Conservation (phyloP, 2,888 invertebrate species). For the Laspeyria flexula region DNA sequence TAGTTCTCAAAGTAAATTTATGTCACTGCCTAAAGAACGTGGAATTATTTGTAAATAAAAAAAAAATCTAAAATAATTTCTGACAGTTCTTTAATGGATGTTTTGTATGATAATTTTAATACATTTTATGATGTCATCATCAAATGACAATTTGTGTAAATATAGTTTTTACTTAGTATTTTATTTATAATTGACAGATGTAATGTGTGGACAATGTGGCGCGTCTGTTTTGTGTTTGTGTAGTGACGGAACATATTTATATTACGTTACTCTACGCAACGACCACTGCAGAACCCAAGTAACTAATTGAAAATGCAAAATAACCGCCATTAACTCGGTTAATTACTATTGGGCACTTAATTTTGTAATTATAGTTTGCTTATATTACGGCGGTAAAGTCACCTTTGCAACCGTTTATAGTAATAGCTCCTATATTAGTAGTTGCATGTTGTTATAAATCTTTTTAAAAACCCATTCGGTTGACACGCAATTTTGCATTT, state of each 20-base stretch:
- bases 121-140: conserved; percentile 55
- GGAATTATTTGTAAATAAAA: conserved; percentile 54
- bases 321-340: conserved; percentile 10
- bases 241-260: conserved; percentile 27
- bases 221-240: conserved; percentile 46
- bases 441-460: conserved; percentile 26
- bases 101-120: conserved; percentile 61
- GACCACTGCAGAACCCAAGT: conserved; percentile 33
- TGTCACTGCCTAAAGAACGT: conserved; percentile 68
- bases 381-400: conserved; percentile 20
- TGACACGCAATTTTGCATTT: conserved; percentile 20
- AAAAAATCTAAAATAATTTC: conserved; percentile 46
- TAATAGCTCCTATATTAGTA: conserved; percentile 12
- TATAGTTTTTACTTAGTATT: conserved; percentile 75
- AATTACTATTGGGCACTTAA: conserved; percentile 18
- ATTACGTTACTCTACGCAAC: conserved; percentile 72
- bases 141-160: conserved; percentile 74
- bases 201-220: conserved; percentile 50
- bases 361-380: conserved; percentile 35
- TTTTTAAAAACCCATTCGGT: conserved; percentile 19
- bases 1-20: conserved; percentile 48
- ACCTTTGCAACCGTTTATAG: conserved; percentile 19
- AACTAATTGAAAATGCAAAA: conserved; percentile 30
- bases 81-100: conserved; percentile 51
- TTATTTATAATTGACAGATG: conserved; percentile 59